Conservation (phyloP, 2,797 vertebrate species). For the Tamandua tetradactyla region DNA sequence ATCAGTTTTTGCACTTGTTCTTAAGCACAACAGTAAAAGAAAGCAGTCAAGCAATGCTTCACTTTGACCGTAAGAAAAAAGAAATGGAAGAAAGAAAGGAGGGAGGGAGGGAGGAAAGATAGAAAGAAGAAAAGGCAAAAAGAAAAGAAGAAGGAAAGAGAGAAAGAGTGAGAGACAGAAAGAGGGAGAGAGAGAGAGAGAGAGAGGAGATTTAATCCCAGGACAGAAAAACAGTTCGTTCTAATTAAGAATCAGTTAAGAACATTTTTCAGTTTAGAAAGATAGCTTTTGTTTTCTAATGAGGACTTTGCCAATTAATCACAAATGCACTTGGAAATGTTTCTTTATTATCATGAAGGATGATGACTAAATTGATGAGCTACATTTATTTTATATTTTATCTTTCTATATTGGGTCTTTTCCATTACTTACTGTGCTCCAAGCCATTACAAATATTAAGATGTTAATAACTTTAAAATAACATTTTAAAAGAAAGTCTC, state of each 20-base stretch:
- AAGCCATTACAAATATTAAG: background rate
- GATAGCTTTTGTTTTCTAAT: slow-evolving; percentile 37
- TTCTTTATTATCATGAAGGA: background rate
- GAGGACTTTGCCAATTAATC: background rate
- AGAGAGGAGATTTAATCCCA: background rate
- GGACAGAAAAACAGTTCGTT: background rate
- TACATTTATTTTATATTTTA: background rate
- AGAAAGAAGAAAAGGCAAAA: background rate
- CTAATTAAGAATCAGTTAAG: slow-evolving; percentile 24
- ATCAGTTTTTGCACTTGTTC: slow-evolving; percentile 8
- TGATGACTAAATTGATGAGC: background rate
- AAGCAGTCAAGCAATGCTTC: background rate
- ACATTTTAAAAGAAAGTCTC: slow-evolving; percentile 37
- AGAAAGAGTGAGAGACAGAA: no score
- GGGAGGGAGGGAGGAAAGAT: background rate
- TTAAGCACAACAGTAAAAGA: slow-evolving; percentile 27
- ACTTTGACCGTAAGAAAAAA: background rate
- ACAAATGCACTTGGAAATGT: background rate
- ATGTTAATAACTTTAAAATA: slow-evolving; percentile 22
- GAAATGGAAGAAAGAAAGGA: background rate
- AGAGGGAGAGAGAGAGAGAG: no score
- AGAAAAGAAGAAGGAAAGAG: background rate
- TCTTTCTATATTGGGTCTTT: background rate
- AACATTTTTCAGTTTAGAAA: background rate
- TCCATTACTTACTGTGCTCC: background rate